Evolutionary conservation across 2,113 vertebrate species (phyloP).

Genomic region (Lota lota): DNA sequence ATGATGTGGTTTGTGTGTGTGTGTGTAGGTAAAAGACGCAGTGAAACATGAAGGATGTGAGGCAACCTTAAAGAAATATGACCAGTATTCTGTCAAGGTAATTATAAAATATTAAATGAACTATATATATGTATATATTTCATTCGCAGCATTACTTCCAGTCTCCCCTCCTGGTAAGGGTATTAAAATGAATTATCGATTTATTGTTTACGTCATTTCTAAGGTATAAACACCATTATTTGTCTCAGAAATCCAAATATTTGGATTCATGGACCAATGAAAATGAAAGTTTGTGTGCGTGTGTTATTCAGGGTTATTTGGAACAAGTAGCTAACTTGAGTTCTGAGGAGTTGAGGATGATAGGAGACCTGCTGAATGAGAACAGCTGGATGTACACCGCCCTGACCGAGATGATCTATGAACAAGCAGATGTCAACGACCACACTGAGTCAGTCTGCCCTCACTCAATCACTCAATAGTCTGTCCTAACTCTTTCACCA

Average conservation of each 20-base stretch:
- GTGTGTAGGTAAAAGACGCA: slow-evolving; percentile 27
- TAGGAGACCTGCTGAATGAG: slow-evolving; percentile 67
- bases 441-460: slow-evolving; percentile 28
- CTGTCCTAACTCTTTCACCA: too few relatives aligned
- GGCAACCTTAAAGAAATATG: slow-evolving; percentile 13
- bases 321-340: slow-evolving; percentile 51
- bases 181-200: too few relatives aligned
- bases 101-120: too few relatives aligned
- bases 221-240: too few relatives aligned
- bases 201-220: too few relatives aligned
- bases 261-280: too few relatives aligned
- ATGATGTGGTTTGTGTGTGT: background rate
- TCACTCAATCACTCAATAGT: too few relatives aligned
- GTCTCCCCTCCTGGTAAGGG: too few relatives aligned
- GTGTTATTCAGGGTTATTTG: slow-evolving; percentile 60
- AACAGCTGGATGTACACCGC: slow-evolving; percentile 59
- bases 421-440: slow-evolving; percentile 60
- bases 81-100: slow-evolving; percentile 45
- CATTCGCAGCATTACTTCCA: too few relatives aligned
- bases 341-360: slow-evolving; percentile 60
- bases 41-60: slow-evolving; percentile 21
- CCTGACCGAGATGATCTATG: slow-evolving; percentile 61
- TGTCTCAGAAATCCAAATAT: too few relatives aligned
- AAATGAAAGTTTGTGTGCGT: too few relatives aligned
- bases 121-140: too few relatives aligned